These are phyloP conservation scores for Plotosus lineatus DNA, from an alignment of 2,113 vertebrate genomes.

Conservation along the genomic window DNA sequence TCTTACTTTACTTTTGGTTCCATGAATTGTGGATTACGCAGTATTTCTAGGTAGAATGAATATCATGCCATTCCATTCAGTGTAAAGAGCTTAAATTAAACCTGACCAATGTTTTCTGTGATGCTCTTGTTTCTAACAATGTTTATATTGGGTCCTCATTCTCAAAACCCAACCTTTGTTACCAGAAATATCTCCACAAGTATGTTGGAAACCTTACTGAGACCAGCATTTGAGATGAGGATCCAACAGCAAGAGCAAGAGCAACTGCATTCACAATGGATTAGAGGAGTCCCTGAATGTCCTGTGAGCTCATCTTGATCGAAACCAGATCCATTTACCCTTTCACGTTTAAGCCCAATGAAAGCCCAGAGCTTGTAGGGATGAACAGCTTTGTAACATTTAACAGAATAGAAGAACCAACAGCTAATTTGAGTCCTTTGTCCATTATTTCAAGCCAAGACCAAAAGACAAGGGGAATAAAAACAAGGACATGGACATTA, in stretches of 20 bases:
- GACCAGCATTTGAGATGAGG: slow-evolving; percentile 28
- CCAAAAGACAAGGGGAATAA: slow-evolving; percentile 6
- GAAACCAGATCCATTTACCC: slow-evolving; percentile 60
- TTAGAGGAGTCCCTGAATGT: slow-evolving; percentile 53
- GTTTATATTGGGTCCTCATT: slow-evolving; percentile 5
- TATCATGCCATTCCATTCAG: background rate
- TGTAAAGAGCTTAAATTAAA: background rate
- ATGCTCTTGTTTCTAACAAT: background rate
- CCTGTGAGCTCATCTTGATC: slow-evolving; percentile 56
- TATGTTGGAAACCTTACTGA: slow-evolving; percentile 1
- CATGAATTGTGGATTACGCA: background rate
- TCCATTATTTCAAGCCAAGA: slow-evolving; percentile 16
- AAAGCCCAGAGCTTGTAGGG: slow-evolving; percentile 37
- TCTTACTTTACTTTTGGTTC: background rate
- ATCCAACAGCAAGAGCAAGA: slow-evolving; percentile 8
- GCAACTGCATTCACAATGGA: slow-evolving; percentile 41
- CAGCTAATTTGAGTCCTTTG: background rate
- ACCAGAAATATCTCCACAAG: slow-evolving; percentile 21
- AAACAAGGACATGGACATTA: background rate
- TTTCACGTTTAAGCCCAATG: slow-evolving; percentile 54
- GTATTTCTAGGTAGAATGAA: background rate
- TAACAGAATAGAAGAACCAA: slow-evolving; percentile 33
- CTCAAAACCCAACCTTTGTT: slow-evolving; percentile 17
- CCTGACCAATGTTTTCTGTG: too few relatives aligned
- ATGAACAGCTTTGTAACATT: slow-evolving; percentile 38